A percentile compares a stretch with the other conserved stretches of the same genome.
phyloP scores from a whole-genome alignment of 1,140 invertebrate genomes.

The Coelopa frigida region DNA sequence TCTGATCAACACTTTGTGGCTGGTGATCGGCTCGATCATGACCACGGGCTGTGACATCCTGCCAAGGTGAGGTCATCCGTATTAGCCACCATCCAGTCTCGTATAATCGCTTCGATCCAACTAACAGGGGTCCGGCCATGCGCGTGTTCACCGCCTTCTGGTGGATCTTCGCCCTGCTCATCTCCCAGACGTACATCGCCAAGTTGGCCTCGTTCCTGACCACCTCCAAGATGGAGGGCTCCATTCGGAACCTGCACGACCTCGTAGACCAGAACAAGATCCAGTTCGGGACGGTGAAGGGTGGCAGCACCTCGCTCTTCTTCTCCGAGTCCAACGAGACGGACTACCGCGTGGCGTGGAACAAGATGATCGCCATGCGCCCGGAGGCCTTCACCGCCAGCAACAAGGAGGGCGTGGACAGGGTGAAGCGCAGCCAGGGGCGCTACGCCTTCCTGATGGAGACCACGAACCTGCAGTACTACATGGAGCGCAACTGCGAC shows the following conservation, averaged over 20 bases:
- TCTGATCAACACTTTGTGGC: slow-evolving; percentile 67
- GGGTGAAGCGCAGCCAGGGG: slow-evolving; percentile 58
- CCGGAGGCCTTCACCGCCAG: slow-evolving; percentile 73
- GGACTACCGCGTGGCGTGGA: slow-evolving; percentile 65
- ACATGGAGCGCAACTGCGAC: slow-evolving; percentile 65
- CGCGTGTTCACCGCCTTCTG: slow-evolving; percentile 77
- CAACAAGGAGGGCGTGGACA: slow-evolving; percentile 77
- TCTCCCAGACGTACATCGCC: slow-evolving; percentile 92
- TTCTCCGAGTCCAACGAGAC: slow-evolving; percentile 58
- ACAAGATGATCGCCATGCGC: slow-evolving; percentile 68
- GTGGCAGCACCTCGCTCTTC: slow-evolving; percentile 61
- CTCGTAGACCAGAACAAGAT: slow-evolving; percentile 81
- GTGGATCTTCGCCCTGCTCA: slow-evolving; percentile 94
- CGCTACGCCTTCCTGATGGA: slow-evolving; percentile 80
- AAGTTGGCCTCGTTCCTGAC: slow-evolving; percentile 93
- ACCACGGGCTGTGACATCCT: slow-evolving; percentile 71
- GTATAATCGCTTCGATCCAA: background rate
- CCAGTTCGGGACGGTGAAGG: slow-evolving; percentile 71
- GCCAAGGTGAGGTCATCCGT: slow-evolving; percentile 56
- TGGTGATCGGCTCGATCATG: slow-evolving; percentile 71
- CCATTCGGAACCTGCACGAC: slow-evolving; percentile 80
- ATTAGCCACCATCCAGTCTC: slow-evolving; percentile 27
- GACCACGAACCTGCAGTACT: slow-evolving; percentile 72
- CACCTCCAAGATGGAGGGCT: slow-evolving; percentile 70
- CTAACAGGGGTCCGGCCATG: slow-evolving; percentile 66